Evolutionary conservation across 2,113 vertebrate species (phyloP), one percentile per base, ranked within the genome.

Genomic region (Leuciscus idus): DNA sequence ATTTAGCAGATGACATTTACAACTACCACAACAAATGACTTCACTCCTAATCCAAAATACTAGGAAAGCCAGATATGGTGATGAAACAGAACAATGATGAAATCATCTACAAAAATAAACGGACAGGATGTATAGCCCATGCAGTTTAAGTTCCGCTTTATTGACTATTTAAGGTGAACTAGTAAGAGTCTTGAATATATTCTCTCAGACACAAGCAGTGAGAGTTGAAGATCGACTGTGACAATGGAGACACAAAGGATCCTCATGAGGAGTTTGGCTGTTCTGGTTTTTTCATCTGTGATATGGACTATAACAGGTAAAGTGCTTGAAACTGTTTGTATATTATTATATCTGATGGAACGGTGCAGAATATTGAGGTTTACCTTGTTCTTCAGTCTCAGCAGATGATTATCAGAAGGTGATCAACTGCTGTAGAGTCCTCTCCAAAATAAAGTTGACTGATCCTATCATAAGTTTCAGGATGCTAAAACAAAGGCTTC

Each of bases 241-340:
- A 77, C 73, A 13, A 70, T 76, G 70, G 33, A 76, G n/a, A 85
- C 13, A 28, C 57, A 39, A 26, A 5, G 43, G 28, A 28, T 33
- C 23, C 33, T 82, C 23, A 26, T 81, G 76, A 88, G 50, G 46
- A 85, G 5, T 62, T 73, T 85, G 78, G 33, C 17, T 19, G 13
- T 73, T 55, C 17, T 21, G 52, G 6, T 55, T 55, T 21, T 43
- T 1, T 26, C 57, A 21, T 74, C 52, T 75, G 57, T 76, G 43
- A 64, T 74, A 85, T 84, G 84, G 66, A 84, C 75, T 26, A 15
- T 66, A 57, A 76, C 85, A 86, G 85, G 84, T 88, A 15, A 77
- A 77, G 15, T 5, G 17, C 26, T 55, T 77, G 10, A 7, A 43
- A 17, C 6, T 68, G 28, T 50, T 28, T 12, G 50, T 79, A 11